Evolutionary conservation across 2,797 vertebrate genomes (phyloP), one percentile per base, ranked within the genome.

Genomic region (Pseudomugil tenellus): DNA sequence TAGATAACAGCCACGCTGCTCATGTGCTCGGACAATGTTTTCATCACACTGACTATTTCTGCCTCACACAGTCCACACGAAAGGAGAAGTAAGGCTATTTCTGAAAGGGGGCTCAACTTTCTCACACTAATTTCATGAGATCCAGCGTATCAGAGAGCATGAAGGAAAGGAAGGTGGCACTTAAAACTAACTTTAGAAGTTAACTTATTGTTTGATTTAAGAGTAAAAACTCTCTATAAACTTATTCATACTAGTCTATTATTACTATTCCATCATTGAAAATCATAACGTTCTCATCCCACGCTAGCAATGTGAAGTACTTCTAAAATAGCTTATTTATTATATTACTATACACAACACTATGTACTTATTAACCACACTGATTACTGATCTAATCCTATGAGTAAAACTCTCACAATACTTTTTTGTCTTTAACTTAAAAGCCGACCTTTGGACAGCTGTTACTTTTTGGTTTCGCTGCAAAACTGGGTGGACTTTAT

Each of bases 1-100:
- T 79, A 77, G 81, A 59, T 86, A 82, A 88, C 70, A 72, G 55
- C 76, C 54, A 74, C 29, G 6, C 57, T 14, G 53, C 81, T 86
- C 80, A 80, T 84, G 84, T 84, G 85, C 84, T 85, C 72, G 1
- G 70, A 71, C 76, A 59, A 69, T 35, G 73, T 79, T 72, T 84
- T 85, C 66, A 80, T 77, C 74, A 72, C 72, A 52, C 28, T 2
- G 52, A 83, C 76, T 72, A 79, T 78, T 82, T 85, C 70, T 73
- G 75, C 67, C 63, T 62, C 58, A 37, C 37, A 55, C 48, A 32
- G 57, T 64, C 58, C 64, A 52, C 70, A 74, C 57, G 64, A 67
- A 83, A 67, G 68, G 28, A 88, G 79, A 86, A 84, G 75, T 73
- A 35, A 53, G 70, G 63, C 72, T 64, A 55, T 79, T 80, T 80